phyloP scores from a whole-genome alignment of 2,888 invertebrate species.

The Fabriciana adippe region DNA sequence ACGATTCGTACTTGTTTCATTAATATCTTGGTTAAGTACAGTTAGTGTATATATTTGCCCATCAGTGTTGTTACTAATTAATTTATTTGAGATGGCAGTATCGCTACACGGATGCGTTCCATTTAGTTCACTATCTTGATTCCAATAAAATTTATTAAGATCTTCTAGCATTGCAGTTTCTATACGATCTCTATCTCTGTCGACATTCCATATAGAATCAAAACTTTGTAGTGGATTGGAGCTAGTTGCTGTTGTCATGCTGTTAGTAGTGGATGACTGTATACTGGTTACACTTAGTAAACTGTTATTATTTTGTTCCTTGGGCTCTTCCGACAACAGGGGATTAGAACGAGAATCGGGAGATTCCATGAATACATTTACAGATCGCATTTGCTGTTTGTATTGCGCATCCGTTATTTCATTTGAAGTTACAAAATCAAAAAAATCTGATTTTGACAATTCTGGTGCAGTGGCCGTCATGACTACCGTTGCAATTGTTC shows the following conservation, averaged over 20 bases:
- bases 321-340: conserved; percentile 77
- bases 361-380: conserved; percentile 85
- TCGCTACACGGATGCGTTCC: conserved; percentile 76
- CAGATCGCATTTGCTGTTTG: conserved; percentile 86
- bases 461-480: conserved; percentile 93
- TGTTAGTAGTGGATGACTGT: conserved; percentile 55
- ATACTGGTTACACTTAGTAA: conserved; percentile 65
- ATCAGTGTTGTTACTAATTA: conserved; percentile 85
- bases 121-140: conserved; percentile 83
- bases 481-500: conserved; percentile 85
- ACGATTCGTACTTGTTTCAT: conserved; percentile 84
- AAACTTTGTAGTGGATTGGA: conserved; percentile 78
- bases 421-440: conserved; percentile 93
- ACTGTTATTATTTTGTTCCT: conserved; percentile 85
- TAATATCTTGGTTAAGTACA: conserved; percentile 90
- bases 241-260: conserved; percentile 66
- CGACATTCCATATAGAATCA: conserved; percentile 86
- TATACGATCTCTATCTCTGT: conserved; percentile 87
- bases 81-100: conserved; percentile 76
- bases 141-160: conserved; percentile 93
- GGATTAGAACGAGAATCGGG: conserved; percentile 78
- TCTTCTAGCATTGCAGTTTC: conserved; percentile 91
- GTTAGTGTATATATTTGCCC: conserved; percentile 93
- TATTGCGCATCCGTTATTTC: conserved; percentile 88
- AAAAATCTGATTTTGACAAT: conserved; percentile 93